Conservation (phyloP, 2,797 vertebrate species). For the Bradypodion ventrale region DNA sequence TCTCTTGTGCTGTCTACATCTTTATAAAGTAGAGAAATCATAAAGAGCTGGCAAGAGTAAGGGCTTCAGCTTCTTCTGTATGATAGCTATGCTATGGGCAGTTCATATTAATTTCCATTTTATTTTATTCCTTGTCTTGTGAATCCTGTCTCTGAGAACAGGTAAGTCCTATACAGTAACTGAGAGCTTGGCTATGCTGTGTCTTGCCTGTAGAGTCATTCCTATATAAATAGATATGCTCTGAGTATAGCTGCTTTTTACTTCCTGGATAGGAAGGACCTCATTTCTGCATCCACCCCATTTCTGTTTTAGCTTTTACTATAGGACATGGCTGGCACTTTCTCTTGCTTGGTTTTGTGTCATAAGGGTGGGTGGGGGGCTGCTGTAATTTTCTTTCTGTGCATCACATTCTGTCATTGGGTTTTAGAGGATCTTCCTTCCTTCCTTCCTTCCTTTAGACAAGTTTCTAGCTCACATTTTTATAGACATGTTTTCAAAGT, state of each 20-base stretch:
- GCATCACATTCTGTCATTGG: neutral
- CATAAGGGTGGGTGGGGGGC: conserved; percentile 18
- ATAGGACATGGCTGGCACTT: conserved; percentile 30
- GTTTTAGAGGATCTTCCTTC: neutral
- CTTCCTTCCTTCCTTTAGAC: neutral
- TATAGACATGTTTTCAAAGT: neutral
- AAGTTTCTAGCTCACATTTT: neutral
- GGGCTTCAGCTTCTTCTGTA: neutral
- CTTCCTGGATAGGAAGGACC: neutral
- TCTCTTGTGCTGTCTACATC: neutral
- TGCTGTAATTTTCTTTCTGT: conserved; percentile 48
- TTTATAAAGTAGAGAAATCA: conserved; percentile 4
- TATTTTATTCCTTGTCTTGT: neutral
- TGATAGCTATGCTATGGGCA: neutral
- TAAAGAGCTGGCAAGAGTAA: neutral
- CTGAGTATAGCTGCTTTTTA: neutral
- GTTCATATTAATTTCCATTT: neutral
- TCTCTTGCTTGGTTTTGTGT: conserved; percentile 28
- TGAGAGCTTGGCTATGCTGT: neutral
- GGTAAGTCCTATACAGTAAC: neutral
- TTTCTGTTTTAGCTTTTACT: conserved; percentile 39
- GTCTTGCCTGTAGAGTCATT: neutral
- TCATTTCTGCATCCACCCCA: neutral
- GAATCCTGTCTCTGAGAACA: neutral
- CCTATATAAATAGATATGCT: neutral